phyloP scores from a whole-genome alignment of 2,113 vertebrate genomes.

The Poecilia latipinna region DNA sequence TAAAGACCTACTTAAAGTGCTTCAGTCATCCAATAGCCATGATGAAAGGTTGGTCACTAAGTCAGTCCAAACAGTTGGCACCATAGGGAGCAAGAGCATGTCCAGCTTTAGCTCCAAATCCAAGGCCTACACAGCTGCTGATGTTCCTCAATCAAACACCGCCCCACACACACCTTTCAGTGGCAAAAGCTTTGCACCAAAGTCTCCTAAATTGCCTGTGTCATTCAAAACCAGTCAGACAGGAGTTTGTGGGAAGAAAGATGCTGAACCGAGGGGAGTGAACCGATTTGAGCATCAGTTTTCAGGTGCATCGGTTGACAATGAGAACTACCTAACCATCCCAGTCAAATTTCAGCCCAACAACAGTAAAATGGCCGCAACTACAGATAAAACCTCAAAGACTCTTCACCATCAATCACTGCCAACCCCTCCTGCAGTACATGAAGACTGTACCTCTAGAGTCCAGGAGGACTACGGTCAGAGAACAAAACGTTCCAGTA shows the following conservation, averaged over 20 bases:
- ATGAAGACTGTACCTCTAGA: constrained; percentile 7
- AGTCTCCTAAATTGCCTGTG: constrained; percentile 55
- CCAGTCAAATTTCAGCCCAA: constrained; percentile 79
- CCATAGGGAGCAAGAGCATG: constrained; percentile 31
- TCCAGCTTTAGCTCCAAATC: constrained; percentile 55
- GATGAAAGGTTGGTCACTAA: constrained; percentile 37
- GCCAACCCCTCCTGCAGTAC: constrained; percentile 50
- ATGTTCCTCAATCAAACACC: constrained; percentile 23
- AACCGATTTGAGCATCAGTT: constrained; percentile 43
- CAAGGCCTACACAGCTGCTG: constrained; percentile 39
- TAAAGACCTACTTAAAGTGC: constrained; percentile 31
- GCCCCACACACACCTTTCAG: constrained; percentile 39
- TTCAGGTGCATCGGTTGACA: constrained; percentile 65
- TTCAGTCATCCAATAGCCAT: constrained; percentile 1
- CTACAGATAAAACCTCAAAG: constrained; percentile 56
- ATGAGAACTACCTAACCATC: constrained; percentile 86
- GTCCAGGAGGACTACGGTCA: constrained; percentile 32
- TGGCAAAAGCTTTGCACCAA: constrained; percentile 40
- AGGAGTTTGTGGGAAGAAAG: constrained; percentile 21
- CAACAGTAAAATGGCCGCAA: constrained; percentile 17
- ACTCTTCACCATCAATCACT: constrained; percentile 64
- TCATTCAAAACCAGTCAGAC: constrained; percentile 49
- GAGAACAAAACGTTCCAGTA: constrained; percentile 50
- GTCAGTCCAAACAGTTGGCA: constrained; percentile 16
- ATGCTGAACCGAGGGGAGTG: constrained; percentile 20